Evolutionary conservation across 2,113 vertebrate species (phyloP).

Genomic region (Martes martes): DNA sequence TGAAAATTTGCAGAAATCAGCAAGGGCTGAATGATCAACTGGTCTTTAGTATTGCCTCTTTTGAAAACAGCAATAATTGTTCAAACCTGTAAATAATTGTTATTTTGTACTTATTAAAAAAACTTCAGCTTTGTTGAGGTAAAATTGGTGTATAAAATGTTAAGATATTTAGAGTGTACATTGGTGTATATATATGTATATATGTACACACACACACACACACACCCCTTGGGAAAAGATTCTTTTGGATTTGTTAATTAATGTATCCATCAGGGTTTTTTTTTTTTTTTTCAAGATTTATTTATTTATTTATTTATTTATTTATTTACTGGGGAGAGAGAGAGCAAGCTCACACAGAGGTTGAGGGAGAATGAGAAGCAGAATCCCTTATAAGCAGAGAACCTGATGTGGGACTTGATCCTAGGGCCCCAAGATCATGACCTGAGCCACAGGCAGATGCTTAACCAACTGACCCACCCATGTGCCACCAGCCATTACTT

Average conservation of each 20-base stretch:
- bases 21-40: background rate
- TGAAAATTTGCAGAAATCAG: background rate
- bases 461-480: background rate
- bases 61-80: background rate
- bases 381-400: background rate
- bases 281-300: background rate
- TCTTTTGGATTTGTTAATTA: background rate
- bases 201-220: too few species aligned
- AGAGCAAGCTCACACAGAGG: background rate
- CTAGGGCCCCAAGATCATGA: background rate
- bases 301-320: too few species aligned
- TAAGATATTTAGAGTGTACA: background rate
- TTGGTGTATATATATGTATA: background rate
- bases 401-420: background rate
- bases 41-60: background rate
- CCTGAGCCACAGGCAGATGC: background rate
- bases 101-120: background rate
- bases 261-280: background rate
- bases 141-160: background rate
- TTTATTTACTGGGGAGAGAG: too few species aligned
- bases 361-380: background rate
- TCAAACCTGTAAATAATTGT: background rate
- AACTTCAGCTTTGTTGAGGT: background rate
- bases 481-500: background rate
- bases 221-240: background rate